Evolutionary conservation across 1,140 invertebrate genomes (phyloP), one percentile per base, ranked within the genome.

Genomic region (Orussus abietinus): DNA sequence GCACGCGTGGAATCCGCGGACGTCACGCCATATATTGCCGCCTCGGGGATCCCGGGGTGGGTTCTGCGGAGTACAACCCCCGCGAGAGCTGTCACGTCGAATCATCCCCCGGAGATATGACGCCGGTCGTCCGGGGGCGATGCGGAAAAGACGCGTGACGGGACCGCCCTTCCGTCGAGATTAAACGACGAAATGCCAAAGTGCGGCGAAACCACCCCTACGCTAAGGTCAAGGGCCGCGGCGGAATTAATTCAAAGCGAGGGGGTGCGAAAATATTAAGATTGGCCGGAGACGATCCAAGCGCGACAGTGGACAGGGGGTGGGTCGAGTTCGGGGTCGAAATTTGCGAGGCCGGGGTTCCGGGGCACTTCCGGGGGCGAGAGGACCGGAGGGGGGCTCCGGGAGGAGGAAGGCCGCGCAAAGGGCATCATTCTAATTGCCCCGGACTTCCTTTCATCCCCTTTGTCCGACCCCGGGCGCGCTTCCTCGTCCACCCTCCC

Each of bases 361-460:
- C n/a, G n/a, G n/a, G n/a, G n/a, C n/a, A n/a, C n/a, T n/a, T n/a
- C n/a, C n/a, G 28, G 4, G 21, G 14, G 13, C 10, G n/a, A 15
- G 18, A 29, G 11, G 35, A 19, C 39, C 9, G 5, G 11, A 29
- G 18, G 45, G 38, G 38, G 49, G 48, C 47, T 41, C 39, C 40
- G 43, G 47, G 45, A 58, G 55, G 59, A 56, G 60, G 63, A 63
- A 65, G 59, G 55, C 62, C 57, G 55, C 56, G 65, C 65, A 70
- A 72, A 69, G 68, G 68, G 69, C 68, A 72, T 71, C 69, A 72
- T 72, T 72, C 69, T 72, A 70, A 71, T 71, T 71, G 68, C 69
- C 69, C 68, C 69, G 68, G 69, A 71, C 66, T 72, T 71, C 68
- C 69, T 72, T 71, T 71, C 68, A 71, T 69, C 61, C 64, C 62